Conservation (phyloP, 2,888 invertebrate genomes). For the Leptothorax acervorum region DNA sequence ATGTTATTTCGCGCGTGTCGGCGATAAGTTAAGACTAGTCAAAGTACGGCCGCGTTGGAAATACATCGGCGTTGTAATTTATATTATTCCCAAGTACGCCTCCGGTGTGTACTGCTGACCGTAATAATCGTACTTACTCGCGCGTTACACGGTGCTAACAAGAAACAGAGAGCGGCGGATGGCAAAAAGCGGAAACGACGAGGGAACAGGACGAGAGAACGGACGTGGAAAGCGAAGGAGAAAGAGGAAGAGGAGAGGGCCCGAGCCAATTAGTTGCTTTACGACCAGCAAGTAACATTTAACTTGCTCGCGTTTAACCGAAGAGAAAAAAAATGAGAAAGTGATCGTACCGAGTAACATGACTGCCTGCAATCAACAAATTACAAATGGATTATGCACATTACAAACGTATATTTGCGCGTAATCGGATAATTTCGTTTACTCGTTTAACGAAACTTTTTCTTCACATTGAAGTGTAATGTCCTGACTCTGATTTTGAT, state of each 20-base stretch:
- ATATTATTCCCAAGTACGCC: slow-evolving; percentile 52
- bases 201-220: not conserved
- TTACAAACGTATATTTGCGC: not conserved
- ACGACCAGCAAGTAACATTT: slow-evolving; percentile 47
- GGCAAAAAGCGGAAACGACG: slow-evolving; percentile 50
- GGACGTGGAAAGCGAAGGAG: not conserved
- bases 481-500: not conserved
- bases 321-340: not conserved
- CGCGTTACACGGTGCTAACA: slow-evolving; percentile 55
- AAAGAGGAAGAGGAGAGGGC: not conserved
- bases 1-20: slow-evolving; percentile 48
- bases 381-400: slow-evolving; percentile 15
- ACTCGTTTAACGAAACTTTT: not conserved
- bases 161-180: slow-evolving; percentile 46
- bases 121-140: slow-evolving; percentile 55
- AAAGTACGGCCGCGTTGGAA: slow-evolving; percentile 45
- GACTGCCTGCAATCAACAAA: slow-evolving; percentile 23
- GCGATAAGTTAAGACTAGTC: slow-evolving; percentile 52
- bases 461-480: not conserved
- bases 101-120: slow-evolving; percentile 50
- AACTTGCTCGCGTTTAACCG: slow-evolving; percentile 44
- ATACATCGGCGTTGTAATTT: slow-evolving; percentile 50
- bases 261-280: slow-evolving; percentile 50
- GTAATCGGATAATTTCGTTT: not conserved
- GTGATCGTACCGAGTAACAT: slow-evolving; percentile 5